Conservation (phyloP, 2,888 invertebrate genomes). For the Pyrrhosoma nymphula region DNA sequence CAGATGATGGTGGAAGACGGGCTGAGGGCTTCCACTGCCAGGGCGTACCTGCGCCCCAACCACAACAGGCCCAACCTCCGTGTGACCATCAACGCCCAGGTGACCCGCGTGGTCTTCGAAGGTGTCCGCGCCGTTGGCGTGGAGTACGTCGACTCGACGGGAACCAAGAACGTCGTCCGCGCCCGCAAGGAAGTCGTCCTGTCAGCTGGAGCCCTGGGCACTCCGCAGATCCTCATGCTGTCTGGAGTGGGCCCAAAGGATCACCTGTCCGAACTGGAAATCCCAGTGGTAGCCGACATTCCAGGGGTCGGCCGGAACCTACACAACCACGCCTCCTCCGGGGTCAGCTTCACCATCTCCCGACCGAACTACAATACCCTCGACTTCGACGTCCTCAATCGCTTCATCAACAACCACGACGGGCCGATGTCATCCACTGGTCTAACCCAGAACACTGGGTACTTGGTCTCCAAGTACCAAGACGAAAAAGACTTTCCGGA, state of each 20-base stretch:
- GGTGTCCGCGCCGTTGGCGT: slow-evolving; percentile 77
- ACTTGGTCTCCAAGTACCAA: slow-evolving; percentile 76
- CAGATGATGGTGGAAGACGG: slow-evolving; percentile 90
- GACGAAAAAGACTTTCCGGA: slow-evolving; percentile 76
- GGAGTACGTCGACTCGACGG: slow-evolving; percentile 69
- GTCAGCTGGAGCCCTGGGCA: slow-evolving; percentile 90
- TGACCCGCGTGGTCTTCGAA: slow-evolving; percentile 81
- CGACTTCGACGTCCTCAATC: slow-evolving; percentile 75
- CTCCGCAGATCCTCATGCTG: slow-evolving; percentile 93
- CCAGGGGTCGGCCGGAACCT: slow-evolving; percentile 87
- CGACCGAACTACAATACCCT: slow-evolving; percentile 74
- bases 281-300: slow-evolving; percentile 82
- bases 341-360: slow-evolving; percentile 76
- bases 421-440: slow-evolving; percentile 78
- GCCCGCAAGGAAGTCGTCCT: slow-evolving; percentile 90
- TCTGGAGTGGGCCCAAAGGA: slow-evolving; percentile 88
- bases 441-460: slow-evolving; percentile 77
- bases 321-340: slow-evolving; percentile 91
- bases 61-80: slow-evolving; percentile 80
- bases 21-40: slow-evolving; percentile 89
- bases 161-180: slow-evolving; percentile 76
- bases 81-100: slow-evolving; percentile 80
- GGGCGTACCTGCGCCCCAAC: slow-evolving; percentile 84
- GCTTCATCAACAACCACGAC: slow-evolving; percentile 75
- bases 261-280: slow-evolving; percentile 82